phyloP scores from a whole-genome alignment of 2,113 vertebrate genomes.

The Naja naja region DNA sequence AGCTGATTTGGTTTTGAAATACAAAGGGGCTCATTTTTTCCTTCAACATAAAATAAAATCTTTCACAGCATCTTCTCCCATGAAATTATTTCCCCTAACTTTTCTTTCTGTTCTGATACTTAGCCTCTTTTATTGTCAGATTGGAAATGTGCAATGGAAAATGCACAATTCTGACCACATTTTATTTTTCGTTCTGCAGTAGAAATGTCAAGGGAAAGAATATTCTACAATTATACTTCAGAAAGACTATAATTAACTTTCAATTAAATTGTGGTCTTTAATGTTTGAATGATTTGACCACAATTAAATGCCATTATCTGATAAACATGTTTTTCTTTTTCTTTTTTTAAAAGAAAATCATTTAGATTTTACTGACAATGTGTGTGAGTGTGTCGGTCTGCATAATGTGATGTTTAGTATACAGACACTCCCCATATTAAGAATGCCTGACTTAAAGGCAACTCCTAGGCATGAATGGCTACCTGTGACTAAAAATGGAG shows the following conservation, averaged over 20 bases:
- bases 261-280: slow-evolving; percentile 64
- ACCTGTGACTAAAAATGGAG: background rate
- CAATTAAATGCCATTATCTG: slow-evolving; percentile 68
- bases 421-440: background rate
- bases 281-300: slow-evolving; percentile 68
- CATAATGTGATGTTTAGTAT: background rate
- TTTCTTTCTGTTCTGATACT: slow-evolving; percentile 52
- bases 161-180: slow-evolving; percentile 58
- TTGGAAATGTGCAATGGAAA: slow-evolving; percentile 58
- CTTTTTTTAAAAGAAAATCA: slow-evolving; percentile 41
- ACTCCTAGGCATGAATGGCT: background rate
- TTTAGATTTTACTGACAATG: slow-evolving; percentile 51
- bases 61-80: background rate
- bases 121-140: slow-evolving; percentile 58
- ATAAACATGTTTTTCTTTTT: slow-evolving; percentile 49
- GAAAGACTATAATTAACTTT: slow-evolving; percentile 69
- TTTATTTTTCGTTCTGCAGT: slow-evolving; percentile 66
- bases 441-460: background rate
- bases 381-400: background rate
- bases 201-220: slow-evolving; percentile 68
- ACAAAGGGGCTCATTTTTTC: slow-evolving; percentile 32
- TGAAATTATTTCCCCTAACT: slow-evolving; percentile 38
- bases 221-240: slow-evolving; percentile 68
- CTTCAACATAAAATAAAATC: slow-evolving; percentile 23
- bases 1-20: slow-evolving; percentile 1